Evolutionary conservation across 2,888 invertebrate genomes (phyloP).

Genomic region (Scrobipalpa costella): DNA sequence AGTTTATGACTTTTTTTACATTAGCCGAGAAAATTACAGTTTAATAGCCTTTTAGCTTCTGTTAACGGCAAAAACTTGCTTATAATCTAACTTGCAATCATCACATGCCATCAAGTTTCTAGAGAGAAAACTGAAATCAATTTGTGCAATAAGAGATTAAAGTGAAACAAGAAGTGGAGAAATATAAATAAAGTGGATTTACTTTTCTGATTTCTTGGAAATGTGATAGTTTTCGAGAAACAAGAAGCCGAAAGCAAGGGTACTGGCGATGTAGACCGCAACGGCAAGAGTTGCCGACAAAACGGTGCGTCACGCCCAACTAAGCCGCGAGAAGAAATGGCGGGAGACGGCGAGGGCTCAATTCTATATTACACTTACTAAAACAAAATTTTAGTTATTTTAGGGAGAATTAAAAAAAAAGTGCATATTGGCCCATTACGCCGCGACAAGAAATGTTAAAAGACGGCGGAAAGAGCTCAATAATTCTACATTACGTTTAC

Average conservation of each 20-base stretch:
- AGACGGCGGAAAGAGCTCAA: no score
- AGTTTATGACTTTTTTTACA: background rate
- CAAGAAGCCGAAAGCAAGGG: constrained; percentile 60
- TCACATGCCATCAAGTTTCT: no score
- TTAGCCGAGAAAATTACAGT: background rate
- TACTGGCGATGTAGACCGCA: constrained; percentile 75
- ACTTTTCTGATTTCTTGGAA: constrained; percentile 15
- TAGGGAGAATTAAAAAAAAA: no score
- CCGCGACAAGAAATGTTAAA: no score
- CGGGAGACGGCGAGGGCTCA: constrained; percentile 44
- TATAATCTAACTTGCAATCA: no score
- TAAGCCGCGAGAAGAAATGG: constrained; percentile 64
- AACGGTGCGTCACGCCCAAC: constrained; percentile 74
- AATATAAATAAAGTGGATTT: constrained; percentile 4
- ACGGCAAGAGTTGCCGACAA: constrained; percentile 72
- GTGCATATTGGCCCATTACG: no score
- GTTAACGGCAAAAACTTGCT: background rate
- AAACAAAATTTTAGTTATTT: no score
- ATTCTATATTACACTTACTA: no score
- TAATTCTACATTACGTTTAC: no score
- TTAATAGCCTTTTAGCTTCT: background rate
- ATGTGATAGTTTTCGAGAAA: constrained; percentile 13
- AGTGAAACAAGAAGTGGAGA: constrained; percentile 5
- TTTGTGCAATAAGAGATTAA: background rate
- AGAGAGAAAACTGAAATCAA: background rate